Evolutionary conservation across 92 coral and sea anemone genomes (phyloP), one percentile per base, ranked within the genome.

Genomic region (Bergia puertoricense): DNA sequence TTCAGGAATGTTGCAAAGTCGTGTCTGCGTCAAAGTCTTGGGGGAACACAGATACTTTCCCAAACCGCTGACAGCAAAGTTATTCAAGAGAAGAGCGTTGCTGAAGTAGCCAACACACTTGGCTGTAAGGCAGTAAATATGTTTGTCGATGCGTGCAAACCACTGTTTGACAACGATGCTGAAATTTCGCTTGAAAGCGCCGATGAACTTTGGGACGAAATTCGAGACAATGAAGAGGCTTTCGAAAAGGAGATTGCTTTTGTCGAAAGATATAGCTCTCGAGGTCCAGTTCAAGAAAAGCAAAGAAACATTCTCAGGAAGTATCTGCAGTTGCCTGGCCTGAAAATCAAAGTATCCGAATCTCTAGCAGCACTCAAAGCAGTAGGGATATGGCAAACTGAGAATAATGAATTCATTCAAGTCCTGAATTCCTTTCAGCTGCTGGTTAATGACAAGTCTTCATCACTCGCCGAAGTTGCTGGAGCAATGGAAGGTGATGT

Each of bases 131-230:
- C 77, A 20, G 44, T 83, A 20, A 72, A 22, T n/a, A 40, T 72
- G 56, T 83, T 83, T 44, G 38, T 40, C 38, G 87, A 83, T 45
- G 79, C 88, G 38, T 89, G 91, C 76, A 56, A 85, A 8, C 85
- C 77, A 14, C 74, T 85, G 40, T 78, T 83, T 77, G 82, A 74
- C 30, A 46, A 85, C 22, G 78, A 81, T n/a, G 69, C 74, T 48
- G 66, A 65, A 39, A 77, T 84, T 44, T 82, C 91, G 18, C 82
- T 89, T 74, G 85, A 43, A 76, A 51, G 66, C 56, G 87, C 87
- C 65, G 54, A 67, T 46, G 81, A 78, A 16, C 59, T 43, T 0
- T 89, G 86, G 85, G 41, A 74, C 46, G 89, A 85, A 22, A 76
- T 68, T 11, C 23, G 65, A 22, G 82, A 48, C 74, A 50, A 41